Conservation (phyloP, 2,888 invertebrate genomes). For the Melinopterus prodromus region DNA sequence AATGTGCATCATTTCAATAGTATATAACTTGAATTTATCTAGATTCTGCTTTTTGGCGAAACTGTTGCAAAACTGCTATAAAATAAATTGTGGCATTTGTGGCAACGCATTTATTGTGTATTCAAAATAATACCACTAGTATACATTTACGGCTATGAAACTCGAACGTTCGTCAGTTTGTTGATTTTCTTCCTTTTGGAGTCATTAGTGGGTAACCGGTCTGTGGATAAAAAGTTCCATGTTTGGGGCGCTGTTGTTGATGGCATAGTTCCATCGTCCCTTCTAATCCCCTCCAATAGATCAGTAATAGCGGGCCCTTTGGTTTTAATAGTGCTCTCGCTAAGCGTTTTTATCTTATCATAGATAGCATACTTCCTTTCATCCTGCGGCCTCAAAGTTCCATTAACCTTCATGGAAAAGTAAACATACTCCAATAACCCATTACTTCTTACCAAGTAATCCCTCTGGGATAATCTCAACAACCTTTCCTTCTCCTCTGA, state of each 20-base stretch:
- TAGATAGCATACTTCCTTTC: slow-evolving; percentile 72
- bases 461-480: slow-evolving; percentile 71
- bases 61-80: background rate
- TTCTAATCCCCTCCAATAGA: slow-evolving; percentile 53
- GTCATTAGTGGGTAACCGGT: slow-evolving; percentile 19
- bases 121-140: background rate
- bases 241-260: slow-evolving; percentile 28
- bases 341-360: slow-evolving; percentile 55
- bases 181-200: slow-evolving; percentile 19
- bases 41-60: background rate
- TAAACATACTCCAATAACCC: slow-evolving; percentile 76
- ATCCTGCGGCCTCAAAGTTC: slow-evolving; percentile 70
- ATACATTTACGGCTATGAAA: background rate
- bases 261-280: slow-evolving; percentile 28
- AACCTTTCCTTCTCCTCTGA: slow-evolving; percentile 77
- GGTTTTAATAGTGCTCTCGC: slow-evolving; percentile 46
- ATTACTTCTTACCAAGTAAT: slow-evolving; percentile 74
- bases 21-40: slow-evolving; percentile 4
- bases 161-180: slow-evolving; percentile 27
- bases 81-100: background rate
- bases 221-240: slow-evolving; percentile 37
- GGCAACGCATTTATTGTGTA: background rate
- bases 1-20: background rate
- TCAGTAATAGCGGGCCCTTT: slow-evolving; percentile 55
- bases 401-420: slow-evolving; percentile 73